These are phyloP conservation scores for Phyllotis vaccarum DNA, from an alignment of 2,797 vertebrate species.

Conservation along the genomic window DNA sequence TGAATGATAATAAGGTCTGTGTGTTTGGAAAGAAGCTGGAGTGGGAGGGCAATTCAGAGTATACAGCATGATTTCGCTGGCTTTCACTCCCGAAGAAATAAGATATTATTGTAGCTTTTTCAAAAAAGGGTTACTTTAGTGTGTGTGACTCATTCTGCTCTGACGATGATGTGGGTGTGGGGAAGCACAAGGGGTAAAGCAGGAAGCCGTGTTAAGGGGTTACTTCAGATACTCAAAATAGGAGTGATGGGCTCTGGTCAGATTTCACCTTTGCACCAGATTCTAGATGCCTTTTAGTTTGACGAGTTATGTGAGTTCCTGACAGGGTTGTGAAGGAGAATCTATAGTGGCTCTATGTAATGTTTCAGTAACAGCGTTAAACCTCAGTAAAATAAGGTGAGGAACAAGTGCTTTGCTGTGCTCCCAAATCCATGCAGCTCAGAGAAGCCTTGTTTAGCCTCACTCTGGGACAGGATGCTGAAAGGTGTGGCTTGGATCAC, in stretches of 20 bases:
- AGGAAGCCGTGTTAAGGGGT: not conserved
- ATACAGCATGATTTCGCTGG: not conserved
- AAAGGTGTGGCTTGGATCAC: not conserved
- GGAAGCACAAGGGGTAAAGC: not conserved
- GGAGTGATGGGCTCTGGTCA: not conserved
- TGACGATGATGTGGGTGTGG: not conserved
- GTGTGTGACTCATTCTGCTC: not conserved
- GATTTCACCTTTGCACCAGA: not conserved
- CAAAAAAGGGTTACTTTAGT: not conserved
- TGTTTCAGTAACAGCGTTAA: not conserved
- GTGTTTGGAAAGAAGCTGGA: not conserved
- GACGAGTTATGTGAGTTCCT: not conserved
- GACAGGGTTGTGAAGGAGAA: not conserved
- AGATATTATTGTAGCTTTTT: not conserved
- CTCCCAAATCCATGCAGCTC: not conserved
- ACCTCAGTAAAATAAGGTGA: not conserved
- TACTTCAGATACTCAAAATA: not conserved
- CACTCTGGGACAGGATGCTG: not conserved
- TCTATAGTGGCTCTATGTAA: not conserved
- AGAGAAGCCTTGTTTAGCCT: not conserved
- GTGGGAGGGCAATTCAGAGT: not conserved
- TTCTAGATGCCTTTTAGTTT: not conserved
- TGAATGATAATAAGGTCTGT: no score
- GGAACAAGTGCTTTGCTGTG: not conserved
- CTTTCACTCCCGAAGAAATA: not conserved